Evolutionary conservation across 2,113 vertebrate genomes (phyloP).

Genomic region (Hemichromis elongatus): DNA sequence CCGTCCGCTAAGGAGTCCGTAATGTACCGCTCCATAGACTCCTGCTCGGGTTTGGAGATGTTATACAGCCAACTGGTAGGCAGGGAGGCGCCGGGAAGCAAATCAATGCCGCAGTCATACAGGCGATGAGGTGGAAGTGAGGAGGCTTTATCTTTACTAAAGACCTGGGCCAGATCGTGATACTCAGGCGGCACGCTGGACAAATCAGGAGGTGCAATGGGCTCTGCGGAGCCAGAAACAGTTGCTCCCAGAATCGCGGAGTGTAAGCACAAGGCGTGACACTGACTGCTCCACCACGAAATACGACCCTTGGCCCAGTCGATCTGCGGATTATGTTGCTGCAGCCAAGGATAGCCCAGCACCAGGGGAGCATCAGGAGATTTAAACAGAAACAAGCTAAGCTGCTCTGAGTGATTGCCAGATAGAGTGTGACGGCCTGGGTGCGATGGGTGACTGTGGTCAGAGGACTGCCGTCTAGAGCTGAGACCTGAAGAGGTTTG

Average conservation of each 20-base stretch:
- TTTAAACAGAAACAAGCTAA: not conserved
- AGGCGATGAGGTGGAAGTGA: no score
- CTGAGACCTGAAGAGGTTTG: rapidly evolving
- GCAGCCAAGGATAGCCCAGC: not conserved
- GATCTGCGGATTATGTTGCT: rapidly evolving
- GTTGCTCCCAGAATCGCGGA: rapidly evolving
- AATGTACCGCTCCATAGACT: no score
- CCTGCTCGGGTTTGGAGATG: no score
- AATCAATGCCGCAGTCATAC: no score
- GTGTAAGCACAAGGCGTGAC: not conserved
- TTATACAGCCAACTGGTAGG: no score
- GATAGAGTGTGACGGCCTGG: not conserved
- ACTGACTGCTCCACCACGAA: rapidly evolving
- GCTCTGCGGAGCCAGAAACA: rapidly evolving
- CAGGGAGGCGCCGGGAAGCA: no score
- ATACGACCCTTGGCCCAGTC: rapidly evolving
- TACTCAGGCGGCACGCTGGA: not conserved
- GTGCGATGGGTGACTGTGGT: not conserved
- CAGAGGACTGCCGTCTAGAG: not conserved
- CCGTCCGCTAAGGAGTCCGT: no score
- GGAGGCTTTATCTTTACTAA: no score
- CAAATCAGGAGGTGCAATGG: not conserved
- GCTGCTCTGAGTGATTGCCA: no score
- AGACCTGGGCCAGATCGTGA: no score
- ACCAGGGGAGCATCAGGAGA: not conserved